Percentiles rank a stretch among this genome's conserved stretches.
phyloP scores from a whole-genome alignment of 2,888 invertebrate species.

The Synergus umbraculus region DNA sequence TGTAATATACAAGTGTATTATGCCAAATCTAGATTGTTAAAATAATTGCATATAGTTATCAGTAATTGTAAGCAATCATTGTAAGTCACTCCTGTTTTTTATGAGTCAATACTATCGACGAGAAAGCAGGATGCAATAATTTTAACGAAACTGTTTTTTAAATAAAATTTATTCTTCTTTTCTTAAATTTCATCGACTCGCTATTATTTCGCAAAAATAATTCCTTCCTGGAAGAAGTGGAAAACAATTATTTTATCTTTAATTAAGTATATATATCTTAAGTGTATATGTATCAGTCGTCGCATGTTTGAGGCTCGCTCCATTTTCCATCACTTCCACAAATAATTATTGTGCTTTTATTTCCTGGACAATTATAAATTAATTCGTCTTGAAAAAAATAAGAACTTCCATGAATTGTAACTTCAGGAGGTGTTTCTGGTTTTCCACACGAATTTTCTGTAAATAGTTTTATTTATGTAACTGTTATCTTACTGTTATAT shows the following conservation, averaged over 20 bases:
- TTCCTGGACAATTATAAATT: constrained; percentile 66
- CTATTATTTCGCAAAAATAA: neutral
- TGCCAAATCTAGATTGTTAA: constrained; percentile 42
- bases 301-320: constrained; percentile 63
- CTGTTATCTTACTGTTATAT: neutral
- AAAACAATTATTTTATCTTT: too few species aligned
- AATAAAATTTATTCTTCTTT: constrained; percentile 38
- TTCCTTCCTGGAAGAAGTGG: too few species aligned
- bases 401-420: constrained; percentile 77
- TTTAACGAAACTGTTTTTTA: constrained; percentile 33
- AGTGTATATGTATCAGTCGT: neutral
- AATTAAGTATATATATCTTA: neutral
- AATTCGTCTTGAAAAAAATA: constrained; percentile 78
- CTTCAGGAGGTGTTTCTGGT: constrained; percentile 75
- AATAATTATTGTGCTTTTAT: constrained; percentile 64
- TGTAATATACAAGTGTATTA: constrained; percentile 38
- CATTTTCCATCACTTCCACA: constrained; percentile 74
- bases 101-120: constrained; percentile 2
- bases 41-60: constrained; percentile 35
- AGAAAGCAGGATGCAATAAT: constrained; percentile 25
- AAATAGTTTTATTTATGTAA: constrained; percentile 43
- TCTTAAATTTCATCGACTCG: neutral
- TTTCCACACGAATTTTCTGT: constrained; percentile 79
- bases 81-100: constrained; percentile 8
- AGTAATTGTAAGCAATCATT: constrained; percentile 20